Evolutionary conservation across 2,888 invertebrate species (phyloP).

Genomic region (Scelioninae gen. 2): DNA sequence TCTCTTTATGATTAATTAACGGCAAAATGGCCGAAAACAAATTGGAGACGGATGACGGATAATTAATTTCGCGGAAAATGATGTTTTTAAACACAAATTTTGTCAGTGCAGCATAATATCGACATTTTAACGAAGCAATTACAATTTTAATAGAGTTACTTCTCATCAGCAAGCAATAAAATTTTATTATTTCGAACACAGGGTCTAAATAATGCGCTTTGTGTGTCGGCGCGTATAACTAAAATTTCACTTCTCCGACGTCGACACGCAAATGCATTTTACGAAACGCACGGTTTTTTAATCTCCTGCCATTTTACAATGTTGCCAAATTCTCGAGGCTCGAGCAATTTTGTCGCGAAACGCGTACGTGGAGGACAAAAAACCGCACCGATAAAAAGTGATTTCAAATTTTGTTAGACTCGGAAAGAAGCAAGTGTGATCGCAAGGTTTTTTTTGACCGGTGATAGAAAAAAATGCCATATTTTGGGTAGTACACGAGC

Average conservation of each 20-base stretch:
- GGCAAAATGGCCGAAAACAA: constrained; percentile 5
- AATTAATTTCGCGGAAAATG: constrained; percentile 15
- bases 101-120: constrained; percentile 19
- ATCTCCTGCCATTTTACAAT: constrained; percentile 6
- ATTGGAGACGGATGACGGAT: constrained; percentile 10
- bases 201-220: constrained; percentile 38
- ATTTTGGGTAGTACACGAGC: no score
- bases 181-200: constrained; percentile 44
- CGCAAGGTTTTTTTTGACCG: no score
- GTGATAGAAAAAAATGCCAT: no score
- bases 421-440: no score
- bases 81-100: constrained; percentile 41
- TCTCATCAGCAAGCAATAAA: constrained; percentile 44
- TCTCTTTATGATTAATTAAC: constrained; percentile 8
- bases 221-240: constrained; percentile 16
- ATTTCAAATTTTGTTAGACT: constrained; percentile 3
- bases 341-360: constrained; percentile 1
- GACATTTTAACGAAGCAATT: constrained; percentile 46
- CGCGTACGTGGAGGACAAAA: background rate
- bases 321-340: constrained; percentile 15
- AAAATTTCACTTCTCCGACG: constrained; percentile 17
- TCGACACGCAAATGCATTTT: constrained; percentile 19
- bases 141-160: constrained; percentile 50
- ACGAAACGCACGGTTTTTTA: constrained; percentile 11
- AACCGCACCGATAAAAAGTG: background rate